Evolutionary conservation across 2,797 vertebrate species (phyloP).

Genomic region (Lophius americanus): DNA sequence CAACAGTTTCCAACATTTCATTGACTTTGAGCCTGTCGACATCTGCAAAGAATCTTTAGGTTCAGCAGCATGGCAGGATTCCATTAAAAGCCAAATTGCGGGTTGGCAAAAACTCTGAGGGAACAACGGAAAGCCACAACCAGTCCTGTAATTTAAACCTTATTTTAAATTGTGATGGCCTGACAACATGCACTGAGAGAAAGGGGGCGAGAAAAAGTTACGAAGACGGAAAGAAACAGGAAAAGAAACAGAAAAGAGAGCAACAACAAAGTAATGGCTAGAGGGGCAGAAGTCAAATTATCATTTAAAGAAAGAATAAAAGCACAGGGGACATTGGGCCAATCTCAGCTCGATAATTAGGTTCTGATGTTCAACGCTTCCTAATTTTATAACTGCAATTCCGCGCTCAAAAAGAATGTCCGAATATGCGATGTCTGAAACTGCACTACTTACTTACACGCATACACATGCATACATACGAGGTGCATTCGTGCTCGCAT

Average conservation of each 20-base stretch:
- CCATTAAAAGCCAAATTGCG: slow-evolving; percentile 98
- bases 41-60: slow-evolving; percentile 97
- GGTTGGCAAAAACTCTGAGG: slow-evolving; percentile 98
- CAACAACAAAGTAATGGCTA: slow-evolving; percentile 44
- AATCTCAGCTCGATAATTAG: slow-evolving; percentile 33
- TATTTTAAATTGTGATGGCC: slow-evolving; percentile 94
- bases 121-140: slow-evolving; percentile 95
- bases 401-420: slow-evolving; percentile 29
- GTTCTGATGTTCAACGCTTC: slow-evolving; percentile 56
- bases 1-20: slow-evolving; percentile 89
- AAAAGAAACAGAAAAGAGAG: slow-evolving; percentile 37
- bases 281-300: slow-evolving; percentile 7
- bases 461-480: too few species aligned
- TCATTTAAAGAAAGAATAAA: slow-evolving; percentile 9
- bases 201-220: slow-evolving; percentile 37
- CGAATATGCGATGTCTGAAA: too few species aligned
- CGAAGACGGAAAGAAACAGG: slow-evolving; percentile 36
- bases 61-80: slow-evolving; percentile 97
- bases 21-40: slow-evolving; percentile 90
- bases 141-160: slow-evolving; percentile 98
- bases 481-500: too few species aligned
- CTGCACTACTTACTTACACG: too few species aligned
- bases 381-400: slow-evolving; percentile 29
- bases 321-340: slow-evolving; percentile 25
- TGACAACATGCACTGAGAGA: slow-evolving; percentile 79